These are phyloP conservation scores for Zeus faber DNA, from an alignment of 2,113 vertebrate species.

Conservation along the genomic window DNA sequence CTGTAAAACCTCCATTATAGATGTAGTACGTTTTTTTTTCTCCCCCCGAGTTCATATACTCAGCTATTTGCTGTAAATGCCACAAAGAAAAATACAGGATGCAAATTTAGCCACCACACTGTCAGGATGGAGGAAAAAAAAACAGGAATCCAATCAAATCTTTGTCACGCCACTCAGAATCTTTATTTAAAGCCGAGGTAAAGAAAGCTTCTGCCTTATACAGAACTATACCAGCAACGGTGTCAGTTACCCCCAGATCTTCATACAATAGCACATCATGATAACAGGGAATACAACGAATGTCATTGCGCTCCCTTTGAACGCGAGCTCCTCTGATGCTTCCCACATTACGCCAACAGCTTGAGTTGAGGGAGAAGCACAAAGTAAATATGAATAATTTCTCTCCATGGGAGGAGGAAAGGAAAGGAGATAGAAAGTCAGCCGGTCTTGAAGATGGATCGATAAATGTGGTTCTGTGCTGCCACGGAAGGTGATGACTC, in stretches of 20 bases:
- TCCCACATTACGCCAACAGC: background rate
- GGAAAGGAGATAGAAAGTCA: background rate
- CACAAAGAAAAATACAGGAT: background rate
- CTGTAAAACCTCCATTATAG: background rate
- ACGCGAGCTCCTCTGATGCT: background rate
- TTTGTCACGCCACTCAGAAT: too few species aligned
- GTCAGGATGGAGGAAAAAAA: background rate
- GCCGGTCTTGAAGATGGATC: too few species aligned
- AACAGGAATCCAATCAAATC: too few species aligned
- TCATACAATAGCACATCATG: background rate
- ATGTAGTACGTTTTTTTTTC: background rate
- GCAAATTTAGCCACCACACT: too few species aligned
- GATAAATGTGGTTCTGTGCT: background rate
- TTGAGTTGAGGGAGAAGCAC: background rate
- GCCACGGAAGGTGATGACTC: background rate
- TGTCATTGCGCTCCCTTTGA: background rate
- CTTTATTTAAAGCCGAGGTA: too few species aligned
- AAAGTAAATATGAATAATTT: background rate
- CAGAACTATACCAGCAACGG: too few species aligned
- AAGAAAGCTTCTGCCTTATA: too few species aligned
- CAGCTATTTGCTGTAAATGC: background rate
- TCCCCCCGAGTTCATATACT: background rate
- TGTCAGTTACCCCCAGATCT: too few species aligned
- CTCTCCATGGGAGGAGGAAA: too few species aligned
- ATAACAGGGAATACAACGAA: background rate